Evolutionary conservation across 2,888 invertebrate species (phyloP).

Genomic region (Clusia tigrina): DNA sequence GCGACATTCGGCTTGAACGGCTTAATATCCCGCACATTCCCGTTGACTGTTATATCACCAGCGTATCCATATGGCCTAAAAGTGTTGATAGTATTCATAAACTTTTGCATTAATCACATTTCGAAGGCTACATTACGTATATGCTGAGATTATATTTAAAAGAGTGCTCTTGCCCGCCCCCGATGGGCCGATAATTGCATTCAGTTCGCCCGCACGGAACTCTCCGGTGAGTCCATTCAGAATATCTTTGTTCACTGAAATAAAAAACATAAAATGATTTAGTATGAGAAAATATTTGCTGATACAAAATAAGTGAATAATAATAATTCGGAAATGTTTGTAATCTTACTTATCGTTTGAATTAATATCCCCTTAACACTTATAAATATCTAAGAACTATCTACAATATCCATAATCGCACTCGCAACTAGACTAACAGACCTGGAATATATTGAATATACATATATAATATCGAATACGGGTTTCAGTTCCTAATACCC

Average conservation of each 20-base stretch:
- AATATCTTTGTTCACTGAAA: slow-evolving; percentile 71
- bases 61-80: slow-evolving; percentile 63
- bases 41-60: slow-evolving; percentile 80
- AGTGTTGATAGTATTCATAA: too few relatives aligned
- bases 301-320: too few relatives aligned
- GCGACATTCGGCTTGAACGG: slow-evolving; percentile 79
- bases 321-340: neutral
- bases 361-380: neutral
- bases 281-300: too few relatives aligned
- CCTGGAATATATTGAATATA: too few relatives aligned
- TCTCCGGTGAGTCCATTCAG: slow-evolving; percentile 72
- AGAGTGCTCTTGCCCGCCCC: slow-evolving; percentile 90
- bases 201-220: slow-evolving; percentile 78
- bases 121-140: slow-evolving; percentile 77
- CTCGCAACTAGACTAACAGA: too few relatives aligned
- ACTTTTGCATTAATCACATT: neutral
- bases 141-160: slow-evolving; percentile 88
- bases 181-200: slow-evolving; percentile 89
- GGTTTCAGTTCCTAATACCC: too few relatives aligned
- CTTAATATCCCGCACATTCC: slow-evolving; percentile 71
- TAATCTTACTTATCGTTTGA: neutral
- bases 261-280: slow-evolving; percentile 15
- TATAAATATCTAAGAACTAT: too few relatives aligned
- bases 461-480: too few relatives aligned
- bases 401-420: neutral